These are phyloP conservation scores for Popillia japonica DNA, from an alignment of 1,140 invertebrate species.

Conservation along the genomic window DNA sequence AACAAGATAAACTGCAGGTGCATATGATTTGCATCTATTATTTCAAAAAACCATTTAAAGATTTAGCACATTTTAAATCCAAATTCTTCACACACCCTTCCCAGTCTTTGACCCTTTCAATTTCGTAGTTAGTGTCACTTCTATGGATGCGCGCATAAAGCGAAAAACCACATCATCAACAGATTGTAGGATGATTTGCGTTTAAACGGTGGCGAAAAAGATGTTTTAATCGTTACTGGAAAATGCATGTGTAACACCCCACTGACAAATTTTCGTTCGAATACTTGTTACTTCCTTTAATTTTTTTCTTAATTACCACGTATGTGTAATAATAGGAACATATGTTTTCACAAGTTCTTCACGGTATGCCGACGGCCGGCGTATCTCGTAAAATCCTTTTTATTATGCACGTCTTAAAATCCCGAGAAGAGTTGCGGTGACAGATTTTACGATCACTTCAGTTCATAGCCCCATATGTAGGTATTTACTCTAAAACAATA, in stretches of 20 bases:
- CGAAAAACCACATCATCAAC: too few species aligned
- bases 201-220: too few species aligned
- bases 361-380: slow-evolving; percentile 38
- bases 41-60: too few species aligned
- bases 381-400: slow-evolving; percentile 41
- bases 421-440: slow-evolving; percentile 43
- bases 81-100: too few species aligned
- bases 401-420: slow-evolving; percentile 43
- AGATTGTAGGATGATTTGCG: too few species aligned
- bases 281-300: background rate
- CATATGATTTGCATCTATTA: too few species aligned
- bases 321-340: slow-evolving; percentile 40
- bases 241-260: slow-evolving; percentile 2
- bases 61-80: too few species aligned
- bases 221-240: background rate
- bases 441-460: slow-evolving; percentile 46
- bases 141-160: too few species aligned
- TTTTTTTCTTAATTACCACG: slow-evolving; percentile 26
- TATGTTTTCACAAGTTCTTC: slow-evolving; percentile 39
- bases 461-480: slow-evolving; percentile 44
- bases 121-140: too few species aligned
- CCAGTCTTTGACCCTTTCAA: too few species aligned
- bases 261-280: background rate
- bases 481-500: slow-evolving; percentile 35
- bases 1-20: too few species aligned